Conservation (phyloP, 1,140 invertebrate genomes). For the Aphelinus certus region DNA sequence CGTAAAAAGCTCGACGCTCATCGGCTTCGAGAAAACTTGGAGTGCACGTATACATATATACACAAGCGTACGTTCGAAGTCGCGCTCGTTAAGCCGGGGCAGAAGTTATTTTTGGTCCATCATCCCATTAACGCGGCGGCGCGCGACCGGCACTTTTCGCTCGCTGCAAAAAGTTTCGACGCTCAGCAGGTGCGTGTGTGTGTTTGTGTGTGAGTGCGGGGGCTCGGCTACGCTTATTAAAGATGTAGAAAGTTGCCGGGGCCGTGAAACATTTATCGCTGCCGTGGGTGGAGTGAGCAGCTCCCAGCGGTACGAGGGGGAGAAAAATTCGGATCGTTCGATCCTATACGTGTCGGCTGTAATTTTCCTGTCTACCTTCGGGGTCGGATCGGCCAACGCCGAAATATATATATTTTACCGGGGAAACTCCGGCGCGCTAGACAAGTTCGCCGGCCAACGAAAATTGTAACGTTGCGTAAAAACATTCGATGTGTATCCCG, state of each 20-base stretch:
- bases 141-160: neutral
- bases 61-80: neutral
- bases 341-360: no score
- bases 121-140: slow-evolving; percentile 32
- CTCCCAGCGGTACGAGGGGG: neutral
- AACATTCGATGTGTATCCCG: no score
- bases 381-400: no score
- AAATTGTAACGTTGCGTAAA: no score
- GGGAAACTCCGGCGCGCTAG: no score
- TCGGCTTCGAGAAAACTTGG: neutral
- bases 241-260: slow-evolving; percentile 44
- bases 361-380: no score
- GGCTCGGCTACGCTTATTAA: slow-evolving; percentile 34
- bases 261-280: slow-evolving; percentile 45
- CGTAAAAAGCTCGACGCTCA: neutral
- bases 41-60: neutral
- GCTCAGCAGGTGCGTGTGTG: no score
- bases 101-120: slow-evolving; percentile 36
- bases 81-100: slow-evolving; percentile 22
- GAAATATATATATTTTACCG: no score
- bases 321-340: neutral
- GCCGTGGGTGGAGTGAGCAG: neutral
- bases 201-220: no score
- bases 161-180: no score
- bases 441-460: no score